Evolutionary conservation across 2,113 vertebrate genomes (phyloP).

Genomic region (Pungitius pungitius): DNA sequence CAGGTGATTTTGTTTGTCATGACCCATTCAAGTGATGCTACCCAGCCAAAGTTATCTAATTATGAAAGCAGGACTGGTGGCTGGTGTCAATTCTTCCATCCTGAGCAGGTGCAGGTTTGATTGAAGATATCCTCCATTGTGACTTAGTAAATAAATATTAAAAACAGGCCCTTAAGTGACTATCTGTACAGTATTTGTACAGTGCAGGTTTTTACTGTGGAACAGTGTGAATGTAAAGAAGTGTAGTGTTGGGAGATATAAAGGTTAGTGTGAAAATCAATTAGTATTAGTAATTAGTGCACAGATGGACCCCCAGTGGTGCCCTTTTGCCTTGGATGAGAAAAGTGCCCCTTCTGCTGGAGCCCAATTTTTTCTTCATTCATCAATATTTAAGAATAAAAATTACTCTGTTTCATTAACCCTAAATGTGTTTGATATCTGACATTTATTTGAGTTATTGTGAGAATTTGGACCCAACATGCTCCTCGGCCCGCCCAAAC

Average conservation of each 20-base stretch:
- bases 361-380: no score
- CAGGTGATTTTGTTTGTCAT: background rate
- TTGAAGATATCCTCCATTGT: background rate
- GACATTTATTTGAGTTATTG: no score
- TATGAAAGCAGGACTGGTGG: constrained; percentile 36
- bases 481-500: no score
- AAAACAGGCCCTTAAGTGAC: background rate
- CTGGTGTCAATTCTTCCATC: background rate
- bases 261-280: background rate
- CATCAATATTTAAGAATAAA: no score
- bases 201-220: background rate
- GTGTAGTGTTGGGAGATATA: background rate
- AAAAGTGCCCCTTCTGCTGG: no score
- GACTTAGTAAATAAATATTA: no score
- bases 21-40: constrained; percentile 40
- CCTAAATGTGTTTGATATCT: no score
- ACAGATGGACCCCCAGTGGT: no score
- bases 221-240: background rate
- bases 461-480: no score
- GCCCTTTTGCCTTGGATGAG: no score
- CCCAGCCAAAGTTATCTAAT: constrained; percentile 21
- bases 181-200: background rate
- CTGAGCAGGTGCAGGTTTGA: background rate
- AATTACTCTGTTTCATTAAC: no score
- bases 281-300: background rate